Base-by-base conservation (phyloP, 35 echinoderm and acorn worm genomes). In the Lytechinus variegatus region DNA sequence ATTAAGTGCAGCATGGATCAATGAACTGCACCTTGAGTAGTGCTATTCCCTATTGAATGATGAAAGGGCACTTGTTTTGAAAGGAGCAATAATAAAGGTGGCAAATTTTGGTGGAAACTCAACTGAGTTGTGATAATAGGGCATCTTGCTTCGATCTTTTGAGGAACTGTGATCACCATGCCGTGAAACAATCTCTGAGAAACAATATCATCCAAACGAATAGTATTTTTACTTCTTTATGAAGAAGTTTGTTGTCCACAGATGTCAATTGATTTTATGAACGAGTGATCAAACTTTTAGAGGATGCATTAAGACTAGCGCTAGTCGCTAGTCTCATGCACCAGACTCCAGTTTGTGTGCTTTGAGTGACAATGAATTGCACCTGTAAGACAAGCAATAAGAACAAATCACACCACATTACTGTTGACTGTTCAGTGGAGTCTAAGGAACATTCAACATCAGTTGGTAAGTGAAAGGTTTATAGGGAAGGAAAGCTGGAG, bases 381-480 rank as follows among this genome's bases (percentile, higher is more conserved):
- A 51, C 88, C 88, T 90, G 88, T 21, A 90, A 90, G 88, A 54
- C 88, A 52, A 90, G 10, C 4, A 90, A 33, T 90, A 54, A 44
- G 55, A 93, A 57, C 92, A 93, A 54, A 19, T 56, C 92, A 10
- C 92, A 93, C 55, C 92, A 93, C 54, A 93, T 93, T 3, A 93
- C 92, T 56, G 92, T 93, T 12, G 92, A 93, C 92, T 93, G 92
- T 93, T 93, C 92, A 27, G 92, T 93, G 52, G 92, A 93, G 92
- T 55, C 92, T 93, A 93, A 93, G 12, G 92, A 54, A 55, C 54
- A 57, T 93, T 93, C 92, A 21, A 93, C 92, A 13, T 93, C 92
- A 93, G 92, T 93, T 93, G 92, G 92, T 93, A 54, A 93, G 92
- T 90, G 88, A 24, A 24, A 79, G 66, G 3, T 79, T 16, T 19